Base-by-base conservation (phyloP, 2,888 invertebrate species). In the Apamea monoglypha region DNA sequence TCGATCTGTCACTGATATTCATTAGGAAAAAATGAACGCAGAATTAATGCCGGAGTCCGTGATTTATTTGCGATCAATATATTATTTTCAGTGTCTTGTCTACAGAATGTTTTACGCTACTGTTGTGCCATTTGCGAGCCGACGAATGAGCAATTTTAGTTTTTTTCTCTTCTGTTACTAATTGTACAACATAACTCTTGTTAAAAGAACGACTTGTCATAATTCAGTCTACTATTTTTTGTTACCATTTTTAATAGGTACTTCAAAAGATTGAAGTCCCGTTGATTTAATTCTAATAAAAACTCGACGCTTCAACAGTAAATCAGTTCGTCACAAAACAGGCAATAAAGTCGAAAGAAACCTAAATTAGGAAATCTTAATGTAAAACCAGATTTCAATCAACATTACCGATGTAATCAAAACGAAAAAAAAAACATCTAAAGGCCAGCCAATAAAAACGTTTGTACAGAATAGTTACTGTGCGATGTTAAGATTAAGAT, bases 381-480 rank as follows among this genome's bases (percentile, higher is more conserved):
- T 81, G 74, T 88, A 78, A 89, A 88, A 87, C 77, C 81, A 81
- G 88, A 89, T 88, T 88, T 83, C 81, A 87, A 89, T 89, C 88
- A 85, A 79, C 87, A 83, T 87, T 80, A 85, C 80, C 78, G 76
- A 78, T 72, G 79, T 85, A 92, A 92, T 92, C 91, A 89, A 91
- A 91, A 89, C 84, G 80, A 82, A 82, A 86, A 84, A 90, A 89
- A 91, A 90, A 84, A 82, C 86, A 88, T 91, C 88, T 83, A 88
- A 81, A 88, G 87, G 74, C 80, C 68, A 88, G 87, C 91, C 90
- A 92, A 93, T 91, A 91, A 91, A 93, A 93, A 93, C 91, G 91
- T 92, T 92, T 88, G 83, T 92, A 93, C 91, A 91, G 91, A 94
- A 94, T 91, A 90, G 91, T 90, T 87, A 88, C 82, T 82, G 87